Percentiles rank a stretch among this genome's conserved stretches.
Evolutionary conservation across 2,113 vertebrate genomes (phyloP).

Genomic region (Laticauda laticaudata): DNA sequence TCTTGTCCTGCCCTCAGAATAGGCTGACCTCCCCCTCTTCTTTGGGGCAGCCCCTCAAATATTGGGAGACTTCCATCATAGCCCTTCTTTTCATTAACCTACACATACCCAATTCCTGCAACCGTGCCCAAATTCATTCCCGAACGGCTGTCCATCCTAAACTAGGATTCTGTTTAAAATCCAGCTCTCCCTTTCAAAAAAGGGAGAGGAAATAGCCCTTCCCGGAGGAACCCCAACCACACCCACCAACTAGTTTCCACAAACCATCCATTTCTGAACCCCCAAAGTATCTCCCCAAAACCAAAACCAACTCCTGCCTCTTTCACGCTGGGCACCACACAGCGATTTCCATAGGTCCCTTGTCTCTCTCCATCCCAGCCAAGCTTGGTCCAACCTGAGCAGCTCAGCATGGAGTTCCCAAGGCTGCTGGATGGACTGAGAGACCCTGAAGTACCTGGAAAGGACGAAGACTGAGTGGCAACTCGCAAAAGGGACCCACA

Average conservation of each 20-base stretch:
- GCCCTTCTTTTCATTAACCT: neutral
- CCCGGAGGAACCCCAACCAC: neutral
- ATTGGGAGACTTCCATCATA: rapidly evolving
- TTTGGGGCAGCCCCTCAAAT: neutral
- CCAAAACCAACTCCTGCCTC: neutral
- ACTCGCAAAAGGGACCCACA: neutral
- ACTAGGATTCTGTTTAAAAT: neutral
- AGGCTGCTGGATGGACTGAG: neutral
- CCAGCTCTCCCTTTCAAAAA: neutral
- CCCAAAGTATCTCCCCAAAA: neutral
- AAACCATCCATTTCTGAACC: neutral
- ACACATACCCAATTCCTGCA: neutral
- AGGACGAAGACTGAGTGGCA: neutral
- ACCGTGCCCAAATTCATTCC: neutral
- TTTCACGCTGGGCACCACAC: neutral
- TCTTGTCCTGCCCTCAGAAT: neutral
- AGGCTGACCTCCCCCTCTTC: neutral
- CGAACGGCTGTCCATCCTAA: neutral
- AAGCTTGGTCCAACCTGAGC: neutral
- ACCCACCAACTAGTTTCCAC: neutral
- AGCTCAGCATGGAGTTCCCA: neutral
- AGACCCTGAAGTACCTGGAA: neutral
- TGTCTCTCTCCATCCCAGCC: neutral
- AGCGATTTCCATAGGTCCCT: neutral
- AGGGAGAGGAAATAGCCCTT: neutral